Percentiles rank a stretch among this genome's conserved stretches.
Evolutionary conservation across 2,797 vertebrate species (phyloP).

Genomic region (Schizopygopsis pylzovi): DNA sequence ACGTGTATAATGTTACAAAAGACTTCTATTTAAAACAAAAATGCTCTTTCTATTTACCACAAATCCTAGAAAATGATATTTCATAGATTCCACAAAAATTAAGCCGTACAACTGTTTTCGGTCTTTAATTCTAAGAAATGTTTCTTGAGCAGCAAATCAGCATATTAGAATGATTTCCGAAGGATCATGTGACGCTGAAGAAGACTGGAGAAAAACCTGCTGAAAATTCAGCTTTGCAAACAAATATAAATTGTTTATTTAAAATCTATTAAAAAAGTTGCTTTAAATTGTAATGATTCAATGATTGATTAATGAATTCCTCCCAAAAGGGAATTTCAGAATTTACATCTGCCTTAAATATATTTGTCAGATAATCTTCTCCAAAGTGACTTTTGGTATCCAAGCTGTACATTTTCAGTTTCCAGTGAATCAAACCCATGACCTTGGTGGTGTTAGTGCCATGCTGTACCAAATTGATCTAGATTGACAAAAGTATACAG

Average conservation of each 20-base stretch:
- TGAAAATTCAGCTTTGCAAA: background rate
- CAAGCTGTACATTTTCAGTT: background rate
- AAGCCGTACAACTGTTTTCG: background rate
- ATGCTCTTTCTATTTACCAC: too few relatives aligned
- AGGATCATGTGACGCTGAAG: background rate
- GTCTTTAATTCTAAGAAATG: too few relatives aligned
- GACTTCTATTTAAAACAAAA: too few relatives aligned
- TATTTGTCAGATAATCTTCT: background rate
- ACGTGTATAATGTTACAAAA: background rate
- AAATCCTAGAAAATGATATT: background rate
- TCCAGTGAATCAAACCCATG: constrained; percentile 4
- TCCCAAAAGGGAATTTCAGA: background rate
- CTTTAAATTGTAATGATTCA: too few relatives aligned
- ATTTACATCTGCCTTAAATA: background rate
- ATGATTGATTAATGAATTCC: too few relatives aligned
- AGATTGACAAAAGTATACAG: constrained; percentile 11
- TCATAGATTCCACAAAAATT: background rate
- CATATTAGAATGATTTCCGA: background rate
- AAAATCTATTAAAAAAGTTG: background rate
- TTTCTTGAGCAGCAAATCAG: background rate
- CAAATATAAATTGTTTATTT: background rate
- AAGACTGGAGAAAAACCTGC: background rate
- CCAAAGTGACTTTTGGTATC: background rate
- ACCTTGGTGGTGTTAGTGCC: background rate
- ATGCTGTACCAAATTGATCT: background rate